phyloP scores from a whole-genome alignment of 2,888 invertebrate species.

The Adelognathus sp. region DNA sequence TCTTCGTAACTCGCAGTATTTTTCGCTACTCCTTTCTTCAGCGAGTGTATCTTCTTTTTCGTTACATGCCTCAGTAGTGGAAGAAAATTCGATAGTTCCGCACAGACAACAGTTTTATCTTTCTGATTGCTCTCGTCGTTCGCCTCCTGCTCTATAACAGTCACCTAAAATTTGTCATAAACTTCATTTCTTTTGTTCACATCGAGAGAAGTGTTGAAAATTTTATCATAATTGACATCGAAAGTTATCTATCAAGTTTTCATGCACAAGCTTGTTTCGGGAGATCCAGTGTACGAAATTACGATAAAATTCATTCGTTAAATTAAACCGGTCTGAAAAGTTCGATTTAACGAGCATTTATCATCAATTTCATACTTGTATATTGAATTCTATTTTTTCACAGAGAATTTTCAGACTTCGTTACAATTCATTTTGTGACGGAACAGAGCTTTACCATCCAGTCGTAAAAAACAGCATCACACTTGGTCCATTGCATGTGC shows the following conservation, averaged over 20 bases:
- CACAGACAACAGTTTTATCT: not conserved
- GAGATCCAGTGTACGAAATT: too few relatives aligned
- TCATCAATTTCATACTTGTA: too few relatives aligned
- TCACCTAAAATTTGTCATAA: slow-evolving; percentile 63
- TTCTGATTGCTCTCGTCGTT: slow-evolving; percentile 26
- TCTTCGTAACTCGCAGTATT: not conserved
- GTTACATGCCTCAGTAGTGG: slow-evolving; percentile 62
- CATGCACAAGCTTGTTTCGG: too few relatives aligned
- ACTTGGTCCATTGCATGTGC: slow-evolving; percentile 65
- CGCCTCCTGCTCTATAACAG: slow-evolving; percentile 64
- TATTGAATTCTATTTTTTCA: too few relatives aligned
- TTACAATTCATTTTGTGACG: not conserved
- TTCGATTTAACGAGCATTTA: too few relatives aligned
- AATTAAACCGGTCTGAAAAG: too few relatives aligned
- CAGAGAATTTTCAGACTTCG: too few relatives aligned
- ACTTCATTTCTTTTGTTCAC: too few relatives aligned
- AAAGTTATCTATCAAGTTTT: too few relatives aligned
- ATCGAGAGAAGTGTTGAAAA: too few relatives aligned
- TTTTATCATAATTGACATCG: not conserved
- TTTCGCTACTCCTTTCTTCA: slow-evolving; percentile 14
- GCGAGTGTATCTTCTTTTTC: slow-evolving; percentile 62
- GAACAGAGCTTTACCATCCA: slow-evolving; percentile 67
- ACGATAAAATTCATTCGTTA: too few relatives aligned
- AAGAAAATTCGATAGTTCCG: slow-evolving; percentile 66
- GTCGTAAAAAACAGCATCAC: slow-evolving; percentile 64